Evolutionary conservation across 2,113 vertebrate species (phyloP), one percentile per base, ranked within the genome.

Genomic region (Thinocorus orbignyianus): DNA sequence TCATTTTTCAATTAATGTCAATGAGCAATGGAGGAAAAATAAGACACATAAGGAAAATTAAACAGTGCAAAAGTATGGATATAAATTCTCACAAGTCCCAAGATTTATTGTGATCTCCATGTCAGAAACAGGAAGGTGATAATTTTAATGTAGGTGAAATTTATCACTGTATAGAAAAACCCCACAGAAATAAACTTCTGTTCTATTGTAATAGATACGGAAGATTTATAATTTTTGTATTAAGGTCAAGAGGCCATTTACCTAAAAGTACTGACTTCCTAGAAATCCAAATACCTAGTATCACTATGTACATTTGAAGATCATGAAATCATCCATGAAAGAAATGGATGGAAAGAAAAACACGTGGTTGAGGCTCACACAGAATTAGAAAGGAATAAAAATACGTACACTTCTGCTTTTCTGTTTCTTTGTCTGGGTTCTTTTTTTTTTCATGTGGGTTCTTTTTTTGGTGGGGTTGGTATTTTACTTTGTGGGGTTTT

Each of bases 381-480:
- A 48, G 44, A 48, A 35, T 4, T 5, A 11, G 44, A 57, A 26
- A 51, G 2, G 5, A 80, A 62, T 31, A 51, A 76, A 87, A 13
- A 12, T 49, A 39, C 28, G 37, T 39, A 25, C 37, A 41, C 1
- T 28, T 55, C 13, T 78, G 7, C 0, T 23, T 68, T 72, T 61
- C 35, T 89, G 7, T 4, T 68, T 62, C 39, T 61, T 48, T 20
- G 13, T 44, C 17, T 26, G 26, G 12, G 3, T 1, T 20, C 5
- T 54, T 48, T 17, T 23, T 16, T 35, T 35, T 49, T 42, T 20
- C 31, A 33, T 19, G 7, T 57, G 30, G 15, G 25, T 13, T 30
- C 9, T 62, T 31, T 31, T 28, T 41, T 20, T 7, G 6, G 8
- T 2, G 1, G 1, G 3, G 37, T 35, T 54, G 4, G 3, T 55